phyloP scores from a whole-genome alignment of 2,888 invertebrate species.

The Schrankia costaestrigalis region DNA sequence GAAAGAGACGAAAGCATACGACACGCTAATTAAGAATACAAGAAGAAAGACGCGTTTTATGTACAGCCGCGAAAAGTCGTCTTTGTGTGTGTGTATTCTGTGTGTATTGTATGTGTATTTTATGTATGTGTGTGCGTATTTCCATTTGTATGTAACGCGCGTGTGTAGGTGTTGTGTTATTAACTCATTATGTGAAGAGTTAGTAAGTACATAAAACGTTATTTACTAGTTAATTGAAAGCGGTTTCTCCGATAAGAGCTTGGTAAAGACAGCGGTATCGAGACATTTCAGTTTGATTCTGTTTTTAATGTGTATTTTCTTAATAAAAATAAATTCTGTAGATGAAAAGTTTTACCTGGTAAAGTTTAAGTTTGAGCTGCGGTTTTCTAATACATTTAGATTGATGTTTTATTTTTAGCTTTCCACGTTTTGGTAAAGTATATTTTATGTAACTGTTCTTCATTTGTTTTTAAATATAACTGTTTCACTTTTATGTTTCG shows the following conservation, averaged over 20 bases:
- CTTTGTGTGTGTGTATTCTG: slow-evolving; percentile 49
- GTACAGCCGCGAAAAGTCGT: slow-evolving; percentile 62
- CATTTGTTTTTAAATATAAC: no score
- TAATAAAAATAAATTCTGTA: slow-evolving; percentile 23
- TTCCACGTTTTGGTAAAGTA: no score
- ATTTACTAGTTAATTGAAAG: slow-evolving; percentile 79
- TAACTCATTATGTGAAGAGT: slow-evolving; percentile 80
- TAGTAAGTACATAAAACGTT: slow-evolving; percentile 70
- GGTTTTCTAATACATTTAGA: no score
- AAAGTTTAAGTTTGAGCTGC: no score
- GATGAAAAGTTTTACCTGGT: slow-evolving; percentile 15
- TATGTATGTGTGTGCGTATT: slow-evolving; percentile 44
- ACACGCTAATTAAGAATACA: slow-evolving; percentile 86
- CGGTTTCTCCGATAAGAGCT: slow-evolving; percentile 69
- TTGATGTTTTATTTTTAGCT: slow-evolving; percentile 12
- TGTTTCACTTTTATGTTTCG: no score
- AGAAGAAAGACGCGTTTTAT: slow-evolving; percentile 83
- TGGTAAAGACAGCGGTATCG: slow-evolving; percentile 60
- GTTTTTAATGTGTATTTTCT: slow-evolving; percentile 42
- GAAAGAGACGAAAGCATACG: slow-evolving; percentile 65
- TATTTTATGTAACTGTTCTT: no score
- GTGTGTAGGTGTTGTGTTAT: slow-evolving; percentile 72
- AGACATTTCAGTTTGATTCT: slow-evolving; percentile 41
- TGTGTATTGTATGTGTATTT: slow-evolving; percentile 35
- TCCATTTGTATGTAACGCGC: slow-evolving; percentile 59